These are phyloP conservation scores for Phaonia tiefii DNA, from an alignment of 2,888 invertebrate genomes.

Conservation along the genomic window DNA sequence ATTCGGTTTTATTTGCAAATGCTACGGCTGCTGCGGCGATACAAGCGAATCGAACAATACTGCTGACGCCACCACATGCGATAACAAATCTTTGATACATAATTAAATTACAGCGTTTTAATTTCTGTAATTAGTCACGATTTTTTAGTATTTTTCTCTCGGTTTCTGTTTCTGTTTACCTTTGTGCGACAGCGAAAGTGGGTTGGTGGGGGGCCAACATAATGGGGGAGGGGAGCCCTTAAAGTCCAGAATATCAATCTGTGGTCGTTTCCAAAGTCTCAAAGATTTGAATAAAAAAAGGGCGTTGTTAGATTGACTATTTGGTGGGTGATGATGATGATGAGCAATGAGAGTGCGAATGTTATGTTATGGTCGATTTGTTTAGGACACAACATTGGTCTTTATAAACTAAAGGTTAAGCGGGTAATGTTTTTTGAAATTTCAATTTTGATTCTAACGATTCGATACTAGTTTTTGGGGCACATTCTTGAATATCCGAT, in stretches of 20 bases:
- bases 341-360: conserved; percentile 25
- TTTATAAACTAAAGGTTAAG: background rate
- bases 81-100: conserved; percentile 80
- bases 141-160: conserved; percentile 70
- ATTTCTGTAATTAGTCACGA: conserved; percentile 81
- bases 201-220: conserved; percentile 9
- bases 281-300: conserved; percentile 34
- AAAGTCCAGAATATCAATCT: background rate
- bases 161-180: conserved; percentile 42
- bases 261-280: conserved; percentile 8
- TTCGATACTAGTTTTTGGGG: too few relatives aligned
- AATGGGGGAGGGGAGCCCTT: conserved; percentile 1
- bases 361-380: conserved; percentile 4
- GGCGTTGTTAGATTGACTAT: conserved; percentile 36
- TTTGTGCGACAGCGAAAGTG: conserved; percentile 43
- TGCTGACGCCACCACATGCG: conserved; percentile 71
- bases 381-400: background rate
- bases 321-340: conserved; percentile 16
- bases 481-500: too few relatives aligned
- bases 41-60: conserved; percentile 34
- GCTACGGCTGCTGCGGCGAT: conserved; percentile 33
- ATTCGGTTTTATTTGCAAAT: conserved; percentile 63
- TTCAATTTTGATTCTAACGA: conserved; percentile 5
- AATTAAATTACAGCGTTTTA: conserved; percentile 81
- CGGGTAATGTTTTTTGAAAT: background rate